Evolutionary conservation across 2,797 vertebrate species (phyloP), one percentile per base, ranked within the genome.

Genomic region (Danio kyathit): DNA sequence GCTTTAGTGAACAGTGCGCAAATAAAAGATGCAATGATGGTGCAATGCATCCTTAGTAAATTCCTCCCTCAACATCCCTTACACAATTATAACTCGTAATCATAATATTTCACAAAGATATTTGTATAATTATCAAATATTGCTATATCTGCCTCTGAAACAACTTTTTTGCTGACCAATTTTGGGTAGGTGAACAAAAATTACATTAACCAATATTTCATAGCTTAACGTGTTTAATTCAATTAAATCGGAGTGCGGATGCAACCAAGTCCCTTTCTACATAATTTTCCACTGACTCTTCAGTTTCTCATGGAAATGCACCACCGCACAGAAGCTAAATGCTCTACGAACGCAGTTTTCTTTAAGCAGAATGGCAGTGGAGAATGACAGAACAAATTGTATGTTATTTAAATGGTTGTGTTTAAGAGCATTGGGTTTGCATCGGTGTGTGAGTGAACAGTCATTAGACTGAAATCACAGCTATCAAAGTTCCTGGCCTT

Each of bases 401-500:
- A 69, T 48, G 10, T 49, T 69, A 48, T 14, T 60, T 59, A 78
- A 78, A 51, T 40, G 44, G 21, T 48, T 69, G 52, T 57, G 38
- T 65, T 76, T 54, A 65, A 57, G 41, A 67, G 7, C 38, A 10
- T 46, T 67, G 51, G 17, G 19, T 46, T 54, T 66, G 41, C 43
- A 46, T 77, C 63, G 60, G 52, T 48, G 51, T 38, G 41, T 16
- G 43, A 59, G 16, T 40, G 51, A 67, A 67, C 38, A 48, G 14
- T 69, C 52, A 49, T 57, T 78, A 44, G 9, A 60, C 16, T 11
- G 48, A 71, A 71, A 71, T 71, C 16, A 71, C 66, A 51, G 56
- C 57, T 79, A 61, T 71, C 57, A 71, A 60, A 61, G 29, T 61
- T 70, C 54, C 44, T 60, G 56, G 54, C 29, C 29, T 61, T 63